Base-by-base conservation (phyloP, 2,888 invertebrate species). In the Syrphus vitripennis region DNA sequence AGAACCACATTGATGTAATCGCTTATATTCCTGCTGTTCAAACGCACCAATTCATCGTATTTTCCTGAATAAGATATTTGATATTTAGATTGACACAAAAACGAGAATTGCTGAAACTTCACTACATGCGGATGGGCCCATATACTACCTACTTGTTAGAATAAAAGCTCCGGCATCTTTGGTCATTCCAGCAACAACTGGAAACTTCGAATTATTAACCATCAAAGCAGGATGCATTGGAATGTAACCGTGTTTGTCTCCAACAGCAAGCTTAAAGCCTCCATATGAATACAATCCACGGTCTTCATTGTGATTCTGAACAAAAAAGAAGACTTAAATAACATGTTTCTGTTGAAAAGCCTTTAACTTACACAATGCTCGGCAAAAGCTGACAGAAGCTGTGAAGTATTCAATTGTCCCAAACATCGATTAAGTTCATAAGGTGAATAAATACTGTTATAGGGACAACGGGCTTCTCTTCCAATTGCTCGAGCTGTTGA, bases 131-230 rank as follows among this genome's bases (percentile, higher is more conserved):
- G n/a, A n/a, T n/a, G 14, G 1, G 40, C 7, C 40, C n/a, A n/a
- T 40, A 16, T 37, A 4, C 1, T 14, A 89, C 92, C 90, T 89
- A 93, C 93, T 90, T 78, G 91, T 91, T 50, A 93, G 80, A 50
- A 93, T 90, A 61, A 93, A 93, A n/a, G 93, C 92, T 10, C 93
- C 93, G 61, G 93, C 93, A 80, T 93, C 92, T 87, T 93, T 93
- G 16, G 93, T 91, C 1, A 94, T 93, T 2, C 94, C 93, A 21
- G 92, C 91, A 24, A 92, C 89, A 45, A 92, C 89, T 0, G 93
- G 92, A 78, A 92, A 91, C 7, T 89, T 88, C 16, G 88, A 89
- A 37, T 87, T 88, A 57, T 84, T 88, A 3, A 90, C 77, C 83
- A 91, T 86, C 4, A 90, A 83, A 0, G 90, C 90, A 0, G 92